Percentiles rank a stretch among this genome's conserved stretches.
Conservation (phyloP, 2,113 vertebrate species). For the Arvicanthis niloticus region DNA sequence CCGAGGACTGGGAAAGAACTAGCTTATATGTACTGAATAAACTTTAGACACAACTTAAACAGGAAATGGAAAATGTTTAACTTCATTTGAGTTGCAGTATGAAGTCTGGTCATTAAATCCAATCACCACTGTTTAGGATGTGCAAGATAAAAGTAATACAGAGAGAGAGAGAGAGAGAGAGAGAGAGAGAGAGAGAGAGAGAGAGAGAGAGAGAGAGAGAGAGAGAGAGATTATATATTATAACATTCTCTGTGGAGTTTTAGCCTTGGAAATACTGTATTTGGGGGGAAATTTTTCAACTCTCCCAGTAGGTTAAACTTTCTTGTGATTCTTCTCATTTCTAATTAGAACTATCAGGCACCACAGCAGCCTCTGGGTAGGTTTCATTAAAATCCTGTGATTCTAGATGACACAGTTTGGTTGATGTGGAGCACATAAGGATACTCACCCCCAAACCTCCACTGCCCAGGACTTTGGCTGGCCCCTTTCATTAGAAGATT, state of each 20-base stretch:
- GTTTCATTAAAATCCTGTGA: neutral
- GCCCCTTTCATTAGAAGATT: neutral
- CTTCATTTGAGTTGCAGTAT: conserved; percentile 47
- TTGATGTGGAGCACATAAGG: neutral
- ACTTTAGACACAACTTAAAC: conserved; percentile 23
- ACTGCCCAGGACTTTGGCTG: neutral
- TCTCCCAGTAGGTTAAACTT: neutral
- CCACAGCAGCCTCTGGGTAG: neutral
- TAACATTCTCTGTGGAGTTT: conserved; percentile 3
- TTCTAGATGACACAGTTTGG: neutral
- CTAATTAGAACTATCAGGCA: neutral
- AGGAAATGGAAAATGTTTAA: conserved; percentile 47
- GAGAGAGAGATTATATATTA: neutral
- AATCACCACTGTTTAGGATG: neutral
- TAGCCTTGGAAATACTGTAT: conserved; percentile 7
- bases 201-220: no score
- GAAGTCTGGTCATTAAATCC: conserved; percentile 42
- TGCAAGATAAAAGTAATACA: neutral
- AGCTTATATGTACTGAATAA: conserved; percentile 16
- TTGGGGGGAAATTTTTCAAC: neutral
- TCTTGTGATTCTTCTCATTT: conserved; percentile 26
- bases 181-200: no score
- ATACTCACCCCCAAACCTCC: neutral
- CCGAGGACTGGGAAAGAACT: conserved; percentile 1
- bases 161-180: no score